A percentile compares a stretch with the other conserved stretches of the same genome.
Conservation (phyloP, 1,140 invertebrate species). For the Plutomurus gul region DNA sequence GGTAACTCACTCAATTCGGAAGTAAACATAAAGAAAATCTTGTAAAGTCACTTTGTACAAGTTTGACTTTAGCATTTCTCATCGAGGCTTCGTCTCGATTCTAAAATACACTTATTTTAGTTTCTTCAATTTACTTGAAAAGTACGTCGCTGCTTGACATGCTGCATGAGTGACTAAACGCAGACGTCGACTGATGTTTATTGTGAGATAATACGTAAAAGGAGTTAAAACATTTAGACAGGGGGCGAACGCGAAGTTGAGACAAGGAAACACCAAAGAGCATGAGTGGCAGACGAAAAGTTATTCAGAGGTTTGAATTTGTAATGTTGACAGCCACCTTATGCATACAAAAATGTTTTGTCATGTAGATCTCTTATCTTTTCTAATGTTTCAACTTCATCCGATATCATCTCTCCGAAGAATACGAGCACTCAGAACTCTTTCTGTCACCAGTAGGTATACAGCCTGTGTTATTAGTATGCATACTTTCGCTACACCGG, state of each 20-base stretch:
- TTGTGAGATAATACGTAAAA: background rate
- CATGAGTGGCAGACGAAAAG: background rate
- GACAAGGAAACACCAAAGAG: background rate
- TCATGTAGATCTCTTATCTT: slow-evolving; percentile 24
- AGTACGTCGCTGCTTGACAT: too few relatives aligned
- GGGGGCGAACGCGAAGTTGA: background rate
- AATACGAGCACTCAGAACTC: background rate
- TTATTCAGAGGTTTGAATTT: slow-evolving; percentile 4
- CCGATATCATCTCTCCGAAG: background rate
- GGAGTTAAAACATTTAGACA: background rate
- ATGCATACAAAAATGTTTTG: slow-evolving; percentile 30
- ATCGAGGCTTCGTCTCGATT: too few relatives aligned
- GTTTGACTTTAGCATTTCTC: too few relatives aligned
- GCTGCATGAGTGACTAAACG: too few relatives aligned
- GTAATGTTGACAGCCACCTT: slow-evolving; percentile 8
- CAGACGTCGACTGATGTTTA: too few relatives aligned
- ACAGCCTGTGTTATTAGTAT: background rate
- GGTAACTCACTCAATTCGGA: too few relatives aligned
- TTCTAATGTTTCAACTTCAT: background rate
- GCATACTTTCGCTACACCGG: background rate
- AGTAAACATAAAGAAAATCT: too few relatives aligned
- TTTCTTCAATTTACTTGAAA: too few relatives aligned
- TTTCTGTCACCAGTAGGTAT: background rate
- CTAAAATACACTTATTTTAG: too few relatives aligned
- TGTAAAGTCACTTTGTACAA: too few relatives aligned